Conservation (phyloP, 2,113 vertebrate species). For the Fulmarus glacialis region DNA sequence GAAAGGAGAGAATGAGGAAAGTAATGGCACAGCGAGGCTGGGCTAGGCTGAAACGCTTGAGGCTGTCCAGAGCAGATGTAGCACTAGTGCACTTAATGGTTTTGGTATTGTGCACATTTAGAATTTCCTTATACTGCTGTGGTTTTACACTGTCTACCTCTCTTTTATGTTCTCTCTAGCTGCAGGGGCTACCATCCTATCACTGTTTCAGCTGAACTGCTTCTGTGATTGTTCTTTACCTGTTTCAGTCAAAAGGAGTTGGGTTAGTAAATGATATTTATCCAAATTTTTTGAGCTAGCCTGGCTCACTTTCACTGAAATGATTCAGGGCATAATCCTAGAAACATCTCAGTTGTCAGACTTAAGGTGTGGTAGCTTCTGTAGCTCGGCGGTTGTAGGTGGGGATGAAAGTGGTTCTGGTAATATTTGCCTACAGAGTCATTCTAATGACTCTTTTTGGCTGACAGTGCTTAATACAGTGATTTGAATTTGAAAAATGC, state of each 20-base stretch:
- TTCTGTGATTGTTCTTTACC: neutral
- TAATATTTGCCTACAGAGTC: neutral
- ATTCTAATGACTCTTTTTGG: neutral
- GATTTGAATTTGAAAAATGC: slow-evolving; percentile 31
- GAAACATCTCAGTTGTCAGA: neutral
- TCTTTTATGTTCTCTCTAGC: neutral
- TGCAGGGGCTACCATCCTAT: neutral
- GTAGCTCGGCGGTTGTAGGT: neutral
- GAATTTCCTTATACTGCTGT: neutral
- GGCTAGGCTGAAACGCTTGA: neutral
- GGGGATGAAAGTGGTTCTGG: neutral
- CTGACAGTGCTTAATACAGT: neutral
- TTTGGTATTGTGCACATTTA: neutral
- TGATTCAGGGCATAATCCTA: neutral
- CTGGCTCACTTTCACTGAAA: neutral
- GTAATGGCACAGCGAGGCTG: neutral
- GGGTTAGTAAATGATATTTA: neutral
- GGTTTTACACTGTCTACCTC: neutral
- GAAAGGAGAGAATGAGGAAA: neutral
- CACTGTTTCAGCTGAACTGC: neutral
- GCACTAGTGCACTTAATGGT: neutral
- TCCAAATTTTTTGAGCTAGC: neutral
- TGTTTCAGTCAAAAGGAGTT: neutral
- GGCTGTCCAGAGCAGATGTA: neutral
- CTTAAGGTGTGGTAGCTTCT: neutral